Percentiles rank a stretch among this genome's conserved stretches.
Evolutionary conservation across 2,888 invertebrate species (phyloP).

Genomic region (Tromatobia lineatoria): DNA sequence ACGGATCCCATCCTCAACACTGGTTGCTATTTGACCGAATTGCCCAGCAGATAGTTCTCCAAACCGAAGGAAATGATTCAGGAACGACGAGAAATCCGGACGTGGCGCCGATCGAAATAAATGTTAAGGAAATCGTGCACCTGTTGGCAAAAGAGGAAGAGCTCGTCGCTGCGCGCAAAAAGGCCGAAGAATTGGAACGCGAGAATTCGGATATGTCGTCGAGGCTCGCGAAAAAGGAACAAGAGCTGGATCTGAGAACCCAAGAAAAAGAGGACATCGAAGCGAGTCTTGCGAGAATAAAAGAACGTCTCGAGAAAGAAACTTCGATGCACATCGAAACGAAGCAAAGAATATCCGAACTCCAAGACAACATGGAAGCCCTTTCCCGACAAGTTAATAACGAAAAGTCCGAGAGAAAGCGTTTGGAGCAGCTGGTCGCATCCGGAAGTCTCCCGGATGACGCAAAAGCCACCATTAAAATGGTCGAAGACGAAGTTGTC

Average conservation of each 20-base stretch:
- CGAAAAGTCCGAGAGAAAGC: conserved; percentile 92
- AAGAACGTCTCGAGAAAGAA: conserved; percentile 95
- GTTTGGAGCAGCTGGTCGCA: conserved; percentile 94
- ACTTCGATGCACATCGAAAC: conserved; percentile 95
- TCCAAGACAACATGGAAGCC: conserved; percentile 87
- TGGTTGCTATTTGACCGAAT: conserved; percentile 98
- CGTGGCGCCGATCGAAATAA: conserved; percentile 94
- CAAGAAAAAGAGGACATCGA: conserved; percentile 98
- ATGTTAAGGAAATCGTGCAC: conserved; percentile 96
- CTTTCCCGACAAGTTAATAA: conserved; percentile 88
- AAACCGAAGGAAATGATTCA: conserved; percentile 88
- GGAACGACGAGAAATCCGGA: conserved; percentile 91
- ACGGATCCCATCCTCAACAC: conserved; percentile 95
- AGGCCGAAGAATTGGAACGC: conserved; percentile 95
- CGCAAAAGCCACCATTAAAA: conserved; percentile 90
- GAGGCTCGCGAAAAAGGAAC: conserved; percentile 95
- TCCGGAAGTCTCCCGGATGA: conserved; percentile 97
- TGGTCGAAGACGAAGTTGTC: conserved; percentile 83
- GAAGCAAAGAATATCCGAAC: conserved; percentile 90
- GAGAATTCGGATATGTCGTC: conserved; percentile 96
- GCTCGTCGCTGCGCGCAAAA: conserved; percentile 93
- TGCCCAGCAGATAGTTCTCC: conserved; percentile 96
- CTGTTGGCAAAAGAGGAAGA: conserved; percentile 97
- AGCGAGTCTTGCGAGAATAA: conserved; percentile 92
- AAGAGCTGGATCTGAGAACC: conserved; percentile 94